Evolutionary conservation across 2,797 vertebrate genomes (phyloP).

Genomic region (Diplodus puntazzo): DNA sequence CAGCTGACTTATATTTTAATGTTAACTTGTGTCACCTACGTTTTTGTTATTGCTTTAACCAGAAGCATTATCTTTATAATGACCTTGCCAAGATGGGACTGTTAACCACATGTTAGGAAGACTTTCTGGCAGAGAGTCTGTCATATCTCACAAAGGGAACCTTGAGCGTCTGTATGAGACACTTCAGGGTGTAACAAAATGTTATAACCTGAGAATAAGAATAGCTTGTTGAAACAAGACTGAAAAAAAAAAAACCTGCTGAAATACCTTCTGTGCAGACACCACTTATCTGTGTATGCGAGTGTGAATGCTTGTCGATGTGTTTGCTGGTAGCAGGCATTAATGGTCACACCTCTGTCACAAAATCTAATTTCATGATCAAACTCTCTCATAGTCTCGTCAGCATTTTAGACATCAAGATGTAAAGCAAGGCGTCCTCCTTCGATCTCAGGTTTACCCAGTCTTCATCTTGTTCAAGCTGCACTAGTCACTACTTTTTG

Average conservation of each 20-base stretch:
- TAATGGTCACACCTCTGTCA: not conserved
- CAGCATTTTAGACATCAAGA: not conserved
- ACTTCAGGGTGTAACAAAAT: too few species aligned
- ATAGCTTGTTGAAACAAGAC: too few species aligned
- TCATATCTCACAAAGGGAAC: too few species aligned
- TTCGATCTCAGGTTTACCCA: not conserved
- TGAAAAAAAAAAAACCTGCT: not conserved
- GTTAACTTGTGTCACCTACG: too few species aligned
- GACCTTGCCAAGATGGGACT: too few species aligned
- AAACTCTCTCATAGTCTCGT: not conserved
- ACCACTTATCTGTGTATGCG: not conserved
- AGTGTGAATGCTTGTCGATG: not conserved
- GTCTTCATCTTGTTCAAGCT: not conserved
- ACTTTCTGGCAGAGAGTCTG: too few species aligned
- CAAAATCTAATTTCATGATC: not conserved
- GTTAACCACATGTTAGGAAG: too few species aligned
- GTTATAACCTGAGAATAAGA: too few species aligned
- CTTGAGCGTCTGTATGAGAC: too few species aligned
- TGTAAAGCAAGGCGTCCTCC: not conserved
- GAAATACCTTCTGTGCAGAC: not conserved
- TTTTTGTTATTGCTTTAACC: too few species aligned
- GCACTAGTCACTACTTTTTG: not conserved
- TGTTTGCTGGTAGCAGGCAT: not conserved
- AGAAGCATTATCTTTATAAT: too few species aligned
- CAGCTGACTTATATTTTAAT: too few species aligned